phyloP scores from a whole-genome alignment of 2,888 invertebrate genomes.

The Sphaerophoria rueppellii region DNA sequence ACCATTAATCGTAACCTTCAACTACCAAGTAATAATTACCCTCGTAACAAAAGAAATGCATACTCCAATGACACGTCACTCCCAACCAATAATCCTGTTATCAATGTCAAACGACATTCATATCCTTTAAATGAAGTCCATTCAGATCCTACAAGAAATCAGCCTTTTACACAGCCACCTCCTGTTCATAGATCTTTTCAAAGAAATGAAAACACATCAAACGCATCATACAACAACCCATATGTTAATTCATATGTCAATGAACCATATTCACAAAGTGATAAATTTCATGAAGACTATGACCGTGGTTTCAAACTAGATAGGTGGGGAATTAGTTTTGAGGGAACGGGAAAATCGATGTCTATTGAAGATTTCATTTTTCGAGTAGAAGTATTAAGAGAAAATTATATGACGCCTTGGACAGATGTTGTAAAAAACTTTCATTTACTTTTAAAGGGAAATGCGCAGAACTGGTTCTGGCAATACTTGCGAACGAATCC shows the following conservation, averaged over 20 bases:
- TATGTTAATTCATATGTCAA: neutral
- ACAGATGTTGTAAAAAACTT: slow-evolving; percentile 15
- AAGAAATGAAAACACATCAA: too few relatives aligned
- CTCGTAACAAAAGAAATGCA: neutral
- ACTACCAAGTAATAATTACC: neutral
- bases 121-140: too few relatives aligned
- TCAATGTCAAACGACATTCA: too few relatives aligned
- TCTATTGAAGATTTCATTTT: slow-evolving; percentile 27
- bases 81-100: too few relatives aligned
- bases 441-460: slow-evolving; percentile 1
- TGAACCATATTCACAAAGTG: neutral
- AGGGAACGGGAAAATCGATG: slow-evolving; percentile 4
- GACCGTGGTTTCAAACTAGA: neutral
- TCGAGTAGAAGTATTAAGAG: neutral
- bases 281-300: neutral
- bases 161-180: too few relatives aligned
- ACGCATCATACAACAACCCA: neutral
- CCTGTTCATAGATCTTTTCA: too few relatives aligned
- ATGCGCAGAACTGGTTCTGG: slow-evolving; percentile 20
- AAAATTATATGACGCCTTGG: slow-evolving; percentile 2
- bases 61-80: neutral
- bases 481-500: slow-evolving; percentile 9
- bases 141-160: too few relatives aligned
- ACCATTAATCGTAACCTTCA: neutral
- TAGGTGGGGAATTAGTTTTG: neutral